Base-by-base conservation (phyloP, 2,888 invertebrate species). In the Epinotia bilunana region DNA sequence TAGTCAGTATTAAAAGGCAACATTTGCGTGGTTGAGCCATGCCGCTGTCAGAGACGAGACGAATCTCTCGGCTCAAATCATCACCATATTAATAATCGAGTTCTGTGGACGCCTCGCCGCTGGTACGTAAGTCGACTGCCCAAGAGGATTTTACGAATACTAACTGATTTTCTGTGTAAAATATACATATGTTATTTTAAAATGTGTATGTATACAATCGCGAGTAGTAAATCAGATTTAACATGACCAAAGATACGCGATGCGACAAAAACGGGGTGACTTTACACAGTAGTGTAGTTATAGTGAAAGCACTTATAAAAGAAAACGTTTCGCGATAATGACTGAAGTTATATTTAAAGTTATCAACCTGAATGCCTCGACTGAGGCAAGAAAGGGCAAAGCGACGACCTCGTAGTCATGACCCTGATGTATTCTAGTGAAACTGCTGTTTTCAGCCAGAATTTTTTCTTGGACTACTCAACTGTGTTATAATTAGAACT, bases 181-280 rank as follows among this genome's bases (percentile, higher is more conserved):
- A 18, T 12, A 43, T 68, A 65, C 6, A 28, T 67, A 55, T 20
- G n/a, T 33, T 39, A 67, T 58, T 58, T 43, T 23, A 0, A 43
- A 68, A 11, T 18, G 55, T 57, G 20, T 65, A 33, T 11, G 65
- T 18, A 18, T 23, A 65, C n/a, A n/a, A n/a, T 55, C 13, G 58
- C 20, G 43, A 39, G 13, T 28, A 23, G 23, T n/a, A 23, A 49
- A 46, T 69, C 43, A 43, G 43, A 62, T 43, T 23, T 46, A 69
- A 20, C 43, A 57, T 46, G 43, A 46, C 43, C 58, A 69, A 46
- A 46, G 49, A 58, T 13, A 53, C 73, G 39, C 73, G 39, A 33
- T n/a, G 73, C 65, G 65, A 65, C 72, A 72, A 60, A 33, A 9
- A 58, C 43, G 20, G 43, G 39, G 39, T 9, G 39, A 39, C 2